Evolutionary conservation across 2,113 vertebrate species (phyloP).

Genomic region (Lonchura striata): DNA sequence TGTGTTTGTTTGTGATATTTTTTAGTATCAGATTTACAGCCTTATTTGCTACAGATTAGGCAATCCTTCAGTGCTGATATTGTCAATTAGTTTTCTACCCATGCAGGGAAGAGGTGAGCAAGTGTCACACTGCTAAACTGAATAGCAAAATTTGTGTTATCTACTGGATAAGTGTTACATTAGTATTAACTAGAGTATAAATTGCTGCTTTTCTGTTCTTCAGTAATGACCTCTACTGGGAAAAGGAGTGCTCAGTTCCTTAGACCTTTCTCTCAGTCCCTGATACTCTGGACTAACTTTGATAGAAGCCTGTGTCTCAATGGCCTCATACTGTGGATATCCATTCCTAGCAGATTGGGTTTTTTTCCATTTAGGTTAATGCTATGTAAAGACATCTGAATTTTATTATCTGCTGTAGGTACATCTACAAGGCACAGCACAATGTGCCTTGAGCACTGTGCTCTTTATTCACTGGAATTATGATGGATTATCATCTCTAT

Average conservation of each 20-base stretch:
- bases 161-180: neutral
- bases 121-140: neutral
- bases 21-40: neutral
- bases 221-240: neutral
- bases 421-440: neutral
- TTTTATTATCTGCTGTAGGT: neutral
- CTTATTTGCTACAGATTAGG: neutral
- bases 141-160: neutral
- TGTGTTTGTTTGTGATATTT: neutral
- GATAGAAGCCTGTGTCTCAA: neutral
- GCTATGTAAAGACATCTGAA: neutral
- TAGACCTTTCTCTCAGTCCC: neutral
- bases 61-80: neutral
- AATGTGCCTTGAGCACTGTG: neutral
- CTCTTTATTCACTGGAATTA: neutral
- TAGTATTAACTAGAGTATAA: neutral
- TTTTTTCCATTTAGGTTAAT: neutral
- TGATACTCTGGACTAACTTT: neutral
- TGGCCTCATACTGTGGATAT: neutral
- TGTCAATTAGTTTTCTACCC: neutral
- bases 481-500: neutral
- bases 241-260: neutral
- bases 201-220: neutral
- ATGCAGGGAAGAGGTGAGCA: neutral
- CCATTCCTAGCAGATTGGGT: accelerated